phyloP scores from a whole-genome alignment of 2,113 vertebrate species.

The Megaleporinus macrocephalus region DNA sequence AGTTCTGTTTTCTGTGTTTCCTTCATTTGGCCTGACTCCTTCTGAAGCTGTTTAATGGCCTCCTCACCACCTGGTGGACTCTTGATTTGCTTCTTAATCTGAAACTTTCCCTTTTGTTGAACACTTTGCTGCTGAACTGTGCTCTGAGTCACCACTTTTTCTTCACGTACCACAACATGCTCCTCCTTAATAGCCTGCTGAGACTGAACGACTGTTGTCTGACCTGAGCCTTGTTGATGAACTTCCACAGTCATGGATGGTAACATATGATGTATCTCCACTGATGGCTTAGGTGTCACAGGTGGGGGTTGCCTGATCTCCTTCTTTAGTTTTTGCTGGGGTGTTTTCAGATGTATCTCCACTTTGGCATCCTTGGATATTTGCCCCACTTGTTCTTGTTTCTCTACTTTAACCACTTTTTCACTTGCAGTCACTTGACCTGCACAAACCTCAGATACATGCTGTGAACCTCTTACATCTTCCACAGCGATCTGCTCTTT shows the following conservation, averaged over 20 bases:
- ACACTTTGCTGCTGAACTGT: conserved; percentile 66
- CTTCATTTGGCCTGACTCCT: conserved; percentile 51
- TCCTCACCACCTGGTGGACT: conserved; percentile 47
- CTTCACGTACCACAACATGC: conserved; percentile 62
- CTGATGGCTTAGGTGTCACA: conserved; percentile 62
- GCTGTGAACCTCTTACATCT: conserved; percentile 50
- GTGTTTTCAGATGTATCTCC: conserved; percentile 60
- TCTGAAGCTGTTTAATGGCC: conserved; percentile 54
- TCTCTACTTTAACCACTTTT: conserved; percentile 58
- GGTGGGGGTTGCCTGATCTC: conserved; percentile 60
- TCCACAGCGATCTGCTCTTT: conserved; percentile 54
- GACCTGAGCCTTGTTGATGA: conserved; percentile 62
- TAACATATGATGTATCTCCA: conserved; percentile 64
- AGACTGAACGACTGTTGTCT: conserved; percentile 60
- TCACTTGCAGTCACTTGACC: conserved; percentile 54
- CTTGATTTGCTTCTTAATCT: conserved; percentile 64
- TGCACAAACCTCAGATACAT: conserved; percentile 53
- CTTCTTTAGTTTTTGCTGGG: conserved; percentile 59
- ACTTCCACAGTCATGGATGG: conserved; percentile 44
- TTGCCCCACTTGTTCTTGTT: conserved; percentile 49
- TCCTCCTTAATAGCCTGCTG: conserved; percentile 68
- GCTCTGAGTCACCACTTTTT: conserved; percentile 66
- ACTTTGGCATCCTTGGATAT: conserved; percentile 55
- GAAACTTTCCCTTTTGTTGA: conserved; percentile 63
- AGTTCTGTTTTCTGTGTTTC: conserved; percentile 20